phyloP scores from a whole-genome alignment of 2,888 invertebrate species.

The Amphipyra tragopoginis region DNA sequence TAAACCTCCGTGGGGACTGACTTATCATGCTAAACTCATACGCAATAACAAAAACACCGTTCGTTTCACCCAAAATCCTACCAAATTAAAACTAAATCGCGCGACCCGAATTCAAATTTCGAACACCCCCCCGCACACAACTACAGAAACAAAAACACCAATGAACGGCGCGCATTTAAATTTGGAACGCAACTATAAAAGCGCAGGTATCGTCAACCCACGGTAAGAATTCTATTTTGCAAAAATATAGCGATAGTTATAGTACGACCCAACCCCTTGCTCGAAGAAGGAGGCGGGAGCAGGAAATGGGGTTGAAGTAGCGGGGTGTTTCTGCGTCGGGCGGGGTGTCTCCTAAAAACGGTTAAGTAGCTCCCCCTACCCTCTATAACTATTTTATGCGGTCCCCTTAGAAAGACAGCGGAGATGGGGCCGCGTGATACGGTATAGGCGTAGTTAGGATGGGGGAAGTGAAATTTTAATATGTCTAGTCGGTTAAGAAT shows the following conservation, averaged over 20 bases:
- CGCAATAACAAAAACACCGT: conserved; percentile 76
- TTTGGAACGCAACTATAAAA: conserved; percentile 79
- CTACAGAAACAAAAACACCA: conserved; percentile 83
- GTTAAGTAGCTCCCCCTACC: conserved; percentile 89
- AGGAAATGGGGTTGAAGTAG: conserved; percentile 86
- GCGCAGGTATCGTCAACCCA: conserved; percentile 87
- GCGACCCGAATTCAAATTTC: conserved; percentile 85
- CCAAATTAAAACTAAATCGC: conserved; percentile 88
- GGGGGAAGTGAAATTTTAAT: conserved; percentile 89
- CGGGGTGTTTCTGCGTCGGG: conserved; percentile 83
- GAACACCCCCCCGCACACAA: conserved; percentile 72
- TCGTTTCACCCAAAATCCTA: conserved; percentile 75
- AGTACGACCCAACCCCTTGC: conserved; percentile 68
- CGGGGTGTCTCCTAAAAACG: conserved; percentile 90
- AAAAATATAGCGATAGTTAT: conserved; percentile 89
- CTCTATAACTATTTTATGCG: conserved; percentile 90
- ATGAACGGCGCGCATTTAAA: conserved; percentile 78
- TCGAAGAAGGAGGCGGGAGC: conserved; percentile 74
- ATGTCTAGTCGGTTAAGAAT: conserved; percentile 88
- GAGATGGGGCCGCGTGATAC: conserved; percentile 86
- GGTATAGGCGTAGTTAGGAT: conserved; percentile 78
- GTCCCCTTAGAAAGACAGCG: conserved; percentile 90
- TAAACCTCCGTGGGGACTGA: conserved; percentile 34
- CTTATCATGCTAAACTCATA: conserved; percentile 60
- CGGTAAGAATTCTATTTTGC: conserved; percentile 86